phyloP scores from a whole-genome alignment of 2,888 invertebrate genomes.

The Thera britannica region DNA sequence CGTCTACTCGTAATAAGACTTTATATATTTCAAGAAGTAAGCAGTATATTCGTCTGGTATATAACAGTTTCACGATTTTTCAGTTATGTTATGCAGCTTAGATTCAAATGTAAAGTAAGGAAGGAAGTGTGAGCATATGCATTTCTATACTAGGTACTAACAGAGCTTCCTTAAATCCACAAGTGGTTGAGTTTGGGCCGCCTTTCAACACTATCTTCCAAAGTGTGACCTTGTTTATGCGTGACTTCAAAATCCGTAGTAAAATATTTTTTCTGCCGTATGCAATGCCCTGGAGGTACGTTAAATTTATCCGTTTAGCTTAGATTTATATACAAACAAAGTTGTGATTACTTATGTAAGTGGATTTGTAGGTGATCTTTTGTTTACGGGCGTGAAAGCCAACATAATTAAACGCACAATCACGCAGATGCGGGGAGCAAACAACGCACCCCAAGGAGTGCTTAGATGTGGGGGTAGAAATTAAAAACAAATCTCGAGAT shows the following conservation, averaged over 20 bases:
- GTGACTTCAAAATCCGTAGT: not conserved
- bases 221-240: conserved; percentile 39
- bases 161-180: conserved; percentile 67
- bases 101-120: conserved; percentile 20
- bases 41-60: not conserved
- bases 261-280: not conserved
- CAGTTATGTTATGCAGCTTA: conserved; percentile 4
- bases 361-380: conserved; percentile 33
- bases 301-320: not conserved
- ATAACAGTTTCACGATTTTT: not conserved
- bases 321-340: conserved; percentile 11
- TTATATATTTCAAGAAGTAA: not conserved
- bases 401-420: conserved; percentile 45
- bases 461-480: conserved; percentile 37
- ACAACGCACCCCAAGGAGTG: conserved; percentile 41
- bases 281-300: not conserved
- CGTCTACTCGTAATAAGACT: conserved; percentile 24
- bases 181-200: conserved; percentile 73
- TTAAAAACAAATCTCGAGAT: conserved; percentile 28
- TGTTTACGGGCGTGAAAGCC: conserved; percentile 38
- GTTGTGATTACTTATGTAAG: conserved; percentile 28
- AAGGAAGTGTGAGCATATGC: conserved; percentile 47
- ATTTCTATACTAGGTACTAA: conserved; percentile 61
- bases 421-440: conserved; percentile 37
- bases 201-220: conserved; percentile 55